phyloP scores from a whole-genome alignment of 2,113 vertebrate species.

The Garra rufa region DNA sequence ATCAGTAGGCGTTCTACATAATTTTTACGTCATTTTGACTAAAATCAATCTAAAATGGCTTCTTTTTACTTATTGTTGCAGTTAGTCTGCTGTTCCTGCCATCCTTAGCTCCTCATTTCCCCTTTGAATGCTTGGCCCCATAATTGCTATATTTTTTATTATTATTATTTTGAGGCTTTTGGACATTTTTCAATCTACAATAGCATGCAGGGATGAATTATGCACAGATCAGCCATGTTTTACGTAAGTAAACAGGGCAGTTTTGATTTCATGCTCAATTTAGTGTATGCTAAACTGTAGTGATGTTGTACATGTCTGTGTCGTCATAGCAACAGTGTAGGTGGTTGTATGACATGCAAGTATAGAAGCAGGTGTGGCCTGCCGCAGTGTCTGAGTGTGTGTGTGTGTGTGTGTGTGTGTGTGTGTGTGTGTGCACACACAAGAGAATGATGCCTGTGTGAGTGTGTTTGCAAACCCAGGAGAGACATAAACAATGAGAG shows the following conservation, averaged over 20 bases:
- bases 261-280: slow-evolving; percentile 24
- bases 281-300: slow-evolving; percentile 9
- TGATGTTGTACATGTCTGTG: neutral
- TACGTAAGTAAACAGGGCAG: neutral
- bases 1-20: too few species aligned
- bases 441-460: slow-evolving; percentile 29
- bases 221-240: neutral
- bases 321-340: slow-evolving; percentile 16
- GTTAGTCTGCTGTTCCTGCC: too few species aligned
- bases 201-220: neutral
- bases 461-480: slow-evolving; percentile 38
- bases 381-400: slow-evolving; percentile 60
- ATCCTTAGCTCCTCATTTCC: too few species aligned
- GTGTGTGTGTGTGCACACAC: neutral
- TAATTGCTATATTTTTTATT: too few species aligned
- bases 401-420: slow-evolving; percentile 39
- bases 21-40: too few species aligned
- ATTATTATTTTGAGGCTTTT: neutral
- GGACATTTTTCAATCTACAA: neutral
- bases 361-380: slow-evolving; percentile 75
- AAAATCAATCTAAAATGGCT: too few species aligned
- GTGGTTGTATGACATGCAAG: slow-evolving; percentile 57
- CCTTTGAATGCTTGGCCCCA: too few species aligned
- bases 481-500: slow-evolving; percentile 16
- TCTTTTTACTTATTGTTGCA: too few species aligned